Evolutionary conservation across 2,888 invertebrate species (phyloP).

Genomic region (Flexamia atlantica): DNA sequence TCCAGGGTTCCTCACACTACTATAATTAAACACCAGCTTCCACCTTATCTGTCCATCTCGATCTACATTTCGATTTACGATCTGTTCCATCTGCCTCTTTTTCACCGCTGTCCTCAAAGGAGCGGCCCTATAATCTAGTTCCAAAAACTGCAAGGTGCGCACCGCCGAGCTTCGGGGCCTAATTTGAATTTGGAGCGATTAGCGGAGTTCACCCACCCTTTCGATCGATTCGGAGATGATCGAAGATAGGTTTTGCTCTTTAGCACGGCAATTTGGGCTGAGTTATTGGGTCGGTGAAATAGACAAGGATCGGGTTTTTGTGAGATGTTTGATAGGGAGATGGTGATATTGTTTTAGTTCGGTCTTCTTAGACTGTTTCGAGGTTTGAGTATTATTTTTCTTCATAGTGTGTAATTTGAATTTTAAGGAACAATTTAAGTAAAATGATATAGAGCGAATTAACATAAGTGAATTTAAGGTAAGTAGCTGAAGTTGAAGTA

Average conservation of each 20-base stretch:
- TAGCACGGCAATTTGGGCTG: not conserved
- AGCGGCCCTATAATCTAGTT: constrained; percentile 28
- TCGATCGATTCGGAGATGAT: constrained; percentile 5
- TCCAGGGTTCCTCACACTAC: constrained; percentile 8
- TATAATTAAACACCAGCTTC: not conserved
- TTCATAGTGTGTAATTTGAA: too few relatives aligned
- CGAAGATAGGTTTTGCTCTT: constrained; percentile 20
- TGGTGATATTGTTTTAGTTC: too few relatives aligned
- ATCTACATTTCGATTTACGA: constrained; percentile 38
- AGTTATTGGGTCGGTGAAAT: not conserved
- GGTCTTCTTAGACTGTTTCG: too few relatives aligned
- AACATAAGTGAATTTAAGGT: too few relatives aligned
- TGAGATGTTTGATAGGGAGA: too few relatives aligned
- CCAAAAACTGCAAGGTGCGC: constrained; percentile 50
- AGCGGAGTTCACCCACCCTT: constrained; percentile 13
- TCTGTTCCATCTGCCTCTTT: constrained; percentile 25
- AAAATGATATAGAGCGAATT: too few relatives aligned
- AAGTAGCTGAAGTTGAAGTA: too few relatives aligned
- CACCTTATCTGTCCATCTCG: constrained; percentile 30
- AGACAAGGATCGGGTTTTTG: constrained; percentile 10
- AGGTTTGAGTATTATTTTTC: too few relatives aligned
- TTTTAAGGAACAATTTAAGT: too few relatives aligned
- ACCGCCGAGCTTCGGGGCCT: constrained; percentile 7
- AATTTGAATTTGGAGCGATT: constrained; percentile 30
- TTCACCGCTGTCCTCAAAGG: constrained; percentile 17